Evolutionary conservation across 1,140 invertebrate species (phyloP).

Genomic region (Cardiocondyla obscurior): DNA sequence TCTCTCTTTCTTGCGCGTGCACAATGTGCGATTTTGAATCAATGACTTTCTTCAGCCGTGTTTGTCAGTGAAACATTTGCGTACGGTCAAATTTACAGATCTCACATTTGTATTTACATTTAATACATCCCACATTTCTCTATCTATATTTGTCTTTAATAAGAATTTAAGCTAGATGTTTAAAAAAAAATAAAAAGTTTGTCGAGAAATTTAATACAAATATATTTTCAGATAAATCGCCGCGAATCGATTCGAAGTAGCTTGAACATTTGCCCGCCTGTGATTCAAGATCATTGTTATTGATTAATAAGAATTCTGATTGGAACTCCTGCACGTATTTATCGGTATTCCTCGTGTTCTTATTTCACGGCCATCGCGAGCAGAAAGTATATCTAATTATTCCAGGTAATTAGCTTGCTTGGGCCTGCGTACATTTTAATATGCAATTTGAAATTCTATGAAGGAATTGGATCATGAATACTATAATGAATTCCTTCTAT

Average conservation of each 20-base stretch:
- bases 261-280: no score
- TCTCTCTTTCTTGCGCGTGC: background rate
- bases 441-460: constrained; percentile 24
- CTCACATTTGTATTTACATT: background rate
- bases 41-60: background rate
- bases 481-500: constrained; percentile 13
- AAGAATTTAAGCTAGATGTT: background rate
- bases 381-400: background rate
- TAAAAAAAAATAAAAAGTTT: background rate
- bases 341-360: background rate
- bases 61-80: background rate
- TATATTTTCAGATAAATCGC: no score
- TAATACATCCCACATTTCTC: background rate
- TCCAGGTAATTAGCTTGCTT: constrained; percentile 12
- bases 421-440: background rate
- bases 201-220: no score
- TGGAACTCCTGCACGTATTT: background rate
- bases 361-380: background rate
- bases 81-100: background rate
- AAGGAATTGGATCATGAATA: constrained; percentile 26
- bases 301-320: background rate
- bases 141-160: background rate
- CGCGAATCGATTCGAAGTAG: no score
- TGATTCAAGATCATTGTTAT: no score
- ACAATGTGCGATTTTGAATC: background rate